Base-by-base conservation (phyloP, 2,797 vertebrate species). In the Anguilla pacifica region DNA sequence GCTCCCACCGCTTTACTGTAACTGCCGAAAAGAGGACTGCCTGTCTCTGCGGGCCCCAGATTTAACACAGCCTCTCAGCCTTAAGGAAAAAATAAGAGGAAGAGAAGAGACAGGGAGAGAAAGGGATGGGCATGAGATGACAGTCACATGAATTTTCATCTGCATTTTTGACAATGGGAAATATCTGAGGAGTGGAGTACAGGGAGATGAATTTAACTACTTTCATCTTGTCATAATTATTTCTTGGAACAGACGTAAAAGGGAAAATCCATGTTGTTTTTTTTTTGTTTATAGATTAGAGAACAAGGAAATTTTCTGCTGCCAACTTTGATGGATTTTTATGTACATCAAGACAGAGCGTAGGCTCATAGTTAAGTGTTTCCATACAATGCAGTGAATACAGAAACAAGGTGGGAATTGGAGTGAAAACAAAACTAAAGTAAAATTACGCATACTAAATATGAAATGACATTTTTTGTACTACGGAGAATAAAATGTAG, bases 181-280 rank as follows among this genome's bases (percentile, higher is more conserved):
- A 93, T 94, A 94, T 96, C 94, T 95, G 94, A 96, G 94, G 94
- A 93, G 93, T 91, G 92, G 92, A 94, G 93, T 96, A 96, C 95
- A 95, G 94, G 95, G 94, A 92, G 93, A 95, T 94, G 93, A 95
- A 95, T 95, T 96, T 95, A 96, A 95, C 93, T 90, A 93, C 94
- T 95, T 96, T 96, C 95, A 96, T 96, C 95, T 95, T 94, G 93
- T 95, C 95, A 95, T 95, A 96, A 96, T 96, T 96, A 96, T 96
- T 95, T 95, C 94, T 95, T 95, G 95, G 94, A 96, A 96, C 91
- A 94, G 94, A 95, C 94, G 95, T 95, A 94, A 96, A 96, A 95
- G 94, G 88, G 89, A 92, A 92, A 96, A 95, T 94, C 94, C 94
- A 90, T 93, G 91, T 93, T 95, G 95, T 91, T 90, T 77, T 70